A percentile compares a stretch with the other conserved stretches of the same genome.
Conservation (phyloP, 2,797 vertebrate species). For the Phataginus tetradactyla region DNA sequence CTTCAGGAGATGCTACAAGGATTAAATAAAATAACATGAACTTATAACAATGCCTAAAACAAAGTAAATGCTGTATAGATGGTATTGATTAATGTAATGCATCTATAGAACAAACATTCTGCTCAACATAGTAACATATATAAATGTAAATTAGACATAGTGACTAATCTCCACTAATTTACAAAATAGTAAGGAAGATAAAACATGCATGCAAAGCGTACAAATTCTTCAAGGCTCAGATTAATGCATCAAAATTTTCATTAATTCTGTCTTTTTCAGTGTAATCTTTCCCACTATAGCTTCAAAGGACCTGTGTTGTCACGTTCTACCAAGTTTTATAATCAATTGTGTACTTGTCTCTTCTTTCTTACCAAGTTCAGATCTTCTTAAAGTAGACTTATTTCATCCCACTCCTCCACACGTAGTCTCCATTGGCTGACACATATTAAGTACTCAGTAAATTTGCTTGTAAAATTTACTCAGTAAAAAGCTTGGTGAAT, state of each 20-base stretch:
- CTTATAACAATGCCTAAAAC: neutral
- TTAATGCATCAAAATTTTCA: constrained; percentile 27
- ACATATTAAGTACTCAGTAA: neutral
- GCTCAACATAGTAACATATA: neutral
- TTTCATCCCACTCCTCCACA: neutral
- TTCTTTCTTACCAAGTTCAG: constrained; percentile 18
- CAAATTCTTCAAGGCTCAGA: constrained; percentile 6
- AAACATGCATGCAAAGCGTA: neutral
- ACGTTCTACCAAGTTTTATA: neutral
- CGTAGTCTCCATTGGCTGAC: neutral
- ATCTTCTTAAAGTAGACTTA: neutral
- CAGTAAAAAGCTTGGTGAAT: neutral
- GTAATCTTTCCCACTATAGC: neutral
- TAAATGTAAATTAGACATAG: neutral
- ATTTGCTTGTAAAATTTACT: too few species aligned
- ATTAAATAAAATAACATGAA: neutral
- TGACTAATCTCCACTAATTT: constrained; percentile 41
- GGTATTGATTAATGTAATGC: neutral
- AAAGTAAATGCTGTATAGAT: neutral
- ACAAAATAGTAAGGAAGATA: neutral
- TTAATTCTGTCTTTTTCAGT: constrained; percentile 21
- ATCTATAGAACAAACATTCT: neutral
- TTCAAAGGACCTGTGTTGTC: constrained; percentile 22
- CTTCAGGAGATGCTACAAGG: neutral
- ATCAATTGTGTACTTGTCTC: neutral